A percentile compares a stretch with the other conserved stretches of the same genome.
phyloP scores from a whole-genome alignment of 92 coral and sea anemone species.

The Palythoa grandis region DNA sequence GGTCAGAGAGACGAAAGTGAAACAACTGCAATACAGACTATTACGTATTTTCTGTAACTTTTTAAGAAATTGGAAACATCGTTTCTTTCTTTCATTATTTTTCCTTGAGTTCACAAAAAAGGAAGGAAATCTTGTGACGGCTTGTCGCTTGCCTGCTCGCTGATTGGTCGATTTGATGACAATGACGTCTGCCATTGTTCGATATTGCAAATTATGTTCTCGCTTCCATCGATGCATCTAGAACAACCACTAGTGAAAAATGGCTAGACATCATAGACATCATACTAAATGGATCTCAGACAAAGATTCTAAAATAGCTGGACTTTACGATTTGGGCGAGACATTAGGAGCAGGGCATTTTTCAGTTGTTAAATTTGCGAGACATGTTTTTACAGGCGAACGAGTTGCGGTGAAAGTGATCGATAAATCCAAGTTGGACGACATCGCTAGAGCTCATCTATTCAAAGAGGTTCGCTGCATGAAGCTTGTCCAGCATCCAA shows the following conservation, averaged over 20 bases:
- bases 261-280: constrained; percentile 81
- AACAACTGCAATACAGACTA: no score
- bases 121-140: background rate
- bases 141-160: constrained; percentile 44
- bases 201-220: constrained; percentile 46
- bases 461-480: constrained; percentile 97
- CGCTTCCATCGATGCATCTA: constrained; percentile 41
- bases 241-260: constrained; percentile 44
- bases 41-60: no score
- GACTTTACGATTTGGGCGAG: constrained; percentile 94
- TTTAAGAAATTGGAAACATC: no score
- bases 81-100: no score
- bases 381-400: constrained; percentile 98
- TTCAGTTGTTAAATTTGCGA: constrained; percentile 97
- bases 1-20: no score
- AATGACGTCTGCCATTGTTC: constrained; percentile 76
- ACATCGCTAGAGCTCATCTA: constrained; percentile 88
- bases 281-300: constrained; percentile 67
- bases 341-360: constrained; percentile 95
- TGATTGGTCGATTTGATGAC: constrained; percentile 77
- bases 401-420: constrained; percentile 99
- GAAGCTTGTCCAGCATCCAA: constrained; percentile 99
- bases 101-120: background rate
- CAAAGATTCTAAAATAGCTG: constrained; percentile 91
- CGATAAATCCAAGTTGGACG: constrained; percentile 96